These are phyloP conservation scores for Hypanus sabinus DNA, from an alignment of 2,113 vertebrate species.

Conservation along the genomic window DNA sequence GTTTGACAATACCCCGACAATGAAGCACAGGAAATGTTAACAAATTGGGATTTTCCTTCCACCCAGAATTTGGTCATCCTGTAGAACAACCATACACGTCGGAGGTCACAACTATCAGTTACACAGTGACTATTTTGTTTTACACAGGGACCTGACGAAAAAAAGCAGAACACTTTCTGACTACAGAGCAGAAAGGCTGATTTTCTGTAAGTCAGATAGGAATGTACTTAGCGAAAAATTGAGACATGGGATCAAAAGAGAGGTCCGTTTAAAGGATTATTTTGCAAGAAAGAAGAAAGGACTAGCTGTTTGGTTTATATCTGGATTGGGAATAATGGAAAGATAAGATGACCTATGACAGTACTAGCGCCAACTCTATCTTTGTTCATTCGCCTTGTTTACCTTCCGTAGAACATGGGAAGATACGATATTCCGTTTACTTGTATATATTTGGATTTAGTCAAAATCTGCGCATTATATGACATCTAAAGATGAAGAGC, in stretches of 20 bases:
- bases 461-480: not conserved
- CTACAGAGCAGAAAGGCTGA: constrained; percentile 14
- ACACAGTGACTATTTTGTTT: not conserved
- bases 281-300: constrained; percentile 24
- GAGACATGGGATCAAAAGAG: constrained; percentile 17
- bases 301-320: constrained; percentile 30
- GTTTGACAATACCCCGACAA: not conserved
- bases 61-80: constrained; percentile 29
- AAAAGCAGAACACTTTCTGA: constrained; percentile 23
- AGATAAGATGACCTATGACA: constrained; percentile 38
- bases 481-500: not conserved
- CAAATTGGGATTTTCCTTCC: constrained; percentile 35
- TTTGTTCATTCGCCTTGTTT: constrained; percentile 31
- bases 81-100: constrained; percentile 27
- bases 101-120: constrained; percentile 28
- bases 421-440: constrained; percentile 13
- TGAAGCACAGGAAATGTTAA: constrained; percentile 29
- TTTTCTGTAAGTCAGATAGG: constrained; percentile 28
- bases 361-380: constrained; percentile 33
- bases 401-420: constrained; percentile 16
- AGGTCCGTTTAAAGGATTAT: constrained; percentile 32
- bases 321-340: constrained; percentile 34
- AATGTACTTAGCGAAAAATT: constrained; percentile 27
- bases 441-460: constrained; percentile 23
- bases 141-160: not conserved